Evolutionary conservation across 2,888 invertebrate species (phyloP), one percentile per base, ranked within the genome.

Genomic region (Venusia cambrica): DNA sequence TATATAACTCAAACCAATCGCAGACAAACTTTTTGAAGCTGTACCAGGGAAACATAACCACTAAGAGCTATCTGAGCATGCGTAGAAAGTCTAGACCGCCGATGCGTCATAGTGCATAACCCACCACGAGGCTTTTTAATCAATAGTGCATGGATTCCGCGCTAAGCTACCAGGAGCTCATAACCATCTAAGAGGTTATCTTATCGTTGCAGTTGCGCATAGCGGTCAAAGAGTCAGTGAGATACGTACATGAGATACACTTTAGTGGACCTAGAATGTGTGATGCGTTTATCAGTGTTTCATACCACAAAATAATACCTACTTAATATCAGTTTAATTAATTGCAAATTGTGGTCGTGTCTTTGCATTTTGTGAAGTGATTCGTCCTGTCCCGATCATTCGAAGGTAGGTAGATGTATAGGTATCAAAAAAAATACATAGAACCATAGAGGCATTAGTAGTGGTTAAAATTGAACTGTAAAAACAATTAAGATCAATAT

Each of bases 161-260:
- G 40, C 43, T 33, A 32, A 27, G 20, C 15, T 49, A 61, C 58
- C 28, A 58, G 60, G 60, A 42, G 34, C 51, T 25, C 54, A 61
- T 50, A 44, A 33, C 7, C 18, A n/a, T 14, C 11, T 27, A 36
- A 45, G 44, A 51, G 45, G 24, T 49, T 27, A 13, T 29, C 19
- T 12, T 8, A n/a, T 11, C 30, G 33, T 13, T 18, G 26, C 29
- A 27, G 12, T 16, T 25, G 29, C 16, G 33, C 28, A 25, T 4
- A 9, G 16, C 29, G 32, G 21, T 15, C 32, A 24, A 29, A 11
- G 5, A 34, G 20, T 34, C 19, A n/a, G n/a, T 32, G 33, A 34
- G 17, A 22, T 31, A 21, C 17, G 31, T 17, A 4, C 4, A 11
- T 10, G 2, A 3, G 9, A 13, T 10, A 7, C n/a, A 9, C n/a